Percentiles rank a stretch among this genome's conserved stretches.
phyloP scores from a whole-genome alignment of 2,113 vertebrate genomes.

The Cricetomys ansorgei region DNA sequence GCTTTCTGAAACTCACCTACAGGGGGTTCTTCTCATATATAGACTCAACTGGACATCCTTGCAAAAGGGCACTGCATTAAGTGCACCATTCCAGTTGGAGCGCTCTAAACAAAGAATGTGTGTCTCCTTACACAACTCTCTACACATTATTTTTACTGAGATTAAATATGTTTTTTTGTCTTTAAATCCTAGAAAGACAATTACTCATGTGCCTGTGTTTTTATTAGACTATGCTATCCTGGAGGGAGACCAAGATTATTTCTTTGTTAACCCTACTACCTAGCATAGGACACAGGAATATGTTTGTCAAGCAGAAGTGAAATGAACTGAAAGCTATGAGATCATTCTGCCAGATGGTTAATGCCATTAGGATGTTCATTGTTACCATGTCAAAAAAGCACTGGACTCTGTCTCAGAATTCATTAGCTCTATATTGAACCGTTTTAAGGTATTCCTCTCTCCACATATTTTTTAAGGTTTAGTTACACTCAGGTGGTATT shows the following conservation, averaged over 20 bases:
- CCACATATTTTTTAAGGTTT: background rate
- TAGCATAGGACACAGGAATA: background rate
- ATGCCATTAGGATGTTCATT: background rate
- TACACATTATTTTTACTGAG: background rate
- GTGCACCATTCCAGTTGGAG: background rate
- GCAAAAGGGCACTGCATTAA: background rate
- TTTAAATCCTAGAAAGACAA: background rate
- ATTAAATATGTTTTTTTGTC: background rate
- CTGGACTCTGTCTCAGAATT: background rate
- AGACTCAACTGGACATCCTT: background rate
- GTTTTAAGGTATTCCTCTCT: background rate
- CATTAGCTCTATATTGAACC: background rate
- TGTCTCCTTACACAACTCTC: background rate
- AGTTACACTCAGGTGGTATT: conserved; percentile 22
- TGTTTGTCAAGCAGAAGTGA: background rate
- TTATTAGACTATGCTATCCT: background rate
- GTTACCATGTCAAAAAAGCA: background rate
- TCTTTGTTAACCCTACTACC: background rate
- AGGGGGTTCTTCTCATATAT: background rate
- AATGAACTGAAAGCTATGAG: background rate
- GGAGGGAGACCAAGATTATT: background rate
- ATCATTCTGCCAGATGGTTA: background rate
- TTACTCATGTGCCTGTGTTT: background rate
- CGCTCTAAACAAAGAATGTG: background rate
- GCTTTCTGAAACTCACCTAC: background rate